Conservation (phyloP, 1,140 invertebrate species). For the Hyles vespertilio region DNA sequence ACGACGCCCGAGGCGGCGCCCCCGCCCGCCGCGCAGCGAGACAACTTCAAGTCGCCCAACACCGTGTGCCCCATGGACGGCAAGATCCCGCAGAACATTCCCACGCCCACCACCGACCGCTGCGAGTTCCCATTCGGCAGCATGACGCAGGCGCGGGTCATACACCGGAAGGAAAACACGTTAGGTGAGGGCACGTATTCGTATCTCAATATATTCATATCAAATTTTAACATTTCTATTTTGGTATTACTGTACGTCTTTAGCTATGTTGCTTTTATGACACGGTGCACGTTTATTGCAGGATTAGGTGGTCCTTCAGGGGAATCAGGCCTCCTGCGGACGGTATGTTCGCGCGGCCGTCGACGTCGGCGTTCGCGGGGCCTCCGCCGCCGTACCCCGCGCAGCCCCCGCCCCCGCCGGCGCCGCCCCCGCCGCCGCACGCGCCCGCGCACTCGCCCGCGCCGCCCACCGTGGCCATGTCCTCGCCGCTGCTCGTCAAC, state of each 20-base stretch:
- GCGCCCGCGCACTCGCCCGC: constrained; percentile 17
- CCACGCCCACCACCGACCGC: constrained; percentile 68
- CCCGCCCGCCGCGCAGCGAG: constrained; percentile 27
- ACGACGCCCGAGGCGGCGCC: constrained; percentile 18
- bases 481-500: constrained; percentile 94
- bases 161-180: constrained; percentile 76
- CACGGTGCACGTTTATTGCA: constrained; percentile 16
- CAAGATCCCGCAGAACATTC: constrained; percentile 77
- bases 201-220: no score
- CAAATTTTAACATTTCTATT: no score
- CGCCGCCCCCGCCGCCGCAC: constrained; percentile 26
- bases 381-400: constrained; percentile 48
- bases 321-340: constrained; percentile 41
- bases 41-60: constrained; percentile 86
- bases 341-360: constrained; percentile 46
- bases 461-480: constrained; percentile 79
- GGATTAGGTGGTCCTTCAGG: constrained; percentile 37
- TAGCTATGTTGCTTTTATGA: neutral
- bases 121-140: constrained; percentile 89
- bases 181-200: constrained; percentile 51
- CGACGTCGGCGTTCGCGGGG: constrained; percentile 47
- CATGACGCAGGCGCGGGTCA: constrained; percentile 88
- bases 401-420: constrained; percentile 15
- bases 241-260: no score
- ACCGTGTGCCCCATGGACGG: constrained; percentile 88